A percentile compares a stretch with the other conserved stretches of the same genome.
Conservation (phyloP, 2,797 vertebrate species). For the Squalus acanthias region DNA sequence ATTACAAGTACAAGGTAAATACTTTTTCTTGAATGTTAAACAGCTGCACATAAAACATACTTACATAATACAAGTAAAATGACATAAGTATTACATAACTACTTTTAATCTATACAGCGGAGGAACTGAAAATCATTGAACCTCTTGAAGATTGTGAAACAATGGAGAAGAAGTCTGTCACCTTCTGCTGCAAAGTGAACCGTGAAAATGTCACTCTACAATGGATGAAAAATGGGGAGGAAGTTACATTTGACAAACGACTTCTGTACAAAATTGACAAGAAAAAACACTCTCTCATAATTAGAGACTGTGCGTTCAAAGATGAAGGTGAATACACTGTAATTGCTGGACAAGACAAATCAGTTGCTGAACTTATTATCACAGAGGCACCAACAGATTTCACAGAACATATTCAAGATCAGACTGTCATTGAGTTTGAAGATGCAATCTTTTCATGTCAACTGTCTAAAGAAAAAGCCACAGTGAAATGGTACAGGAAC, state of each 20-base stretch:
- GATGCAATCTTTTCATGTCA: slow-evolving; percentile 86
- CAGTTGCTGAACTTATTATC: slow-evolving; percentile 86
- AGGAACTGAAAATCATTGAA: slow-evolving; percentile 82
- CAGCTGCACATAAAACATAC: neutral
- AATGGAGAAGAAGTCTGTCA: slow-evolving; percentile 88
- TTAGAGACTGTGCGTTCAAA: slow-evolving; percentile 84
- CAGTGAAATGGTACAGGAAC: slow-evolving; percentile 88
- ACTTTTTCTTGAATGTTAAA: neutral
- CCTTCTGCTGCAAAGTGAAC: slow-evolving; percentile 94
- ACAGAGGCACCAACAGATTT: slow-evolving; percentile 94
- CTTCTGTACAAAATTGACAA: slow-evolving; percentile 83
- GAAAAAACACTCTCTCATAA: slow-evolving; percentile 84
- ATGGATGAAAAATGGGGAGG: slow-evolving; percentile 86
- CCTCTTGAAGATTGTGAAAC: slow-evolving; percentile 92
- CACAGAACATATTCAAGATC: slow-evolving; percentile 76
- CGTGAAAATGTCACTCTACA: slow-evolving; percentile 76
- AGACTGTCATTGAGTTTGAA: slow-evolving; percentile 91
- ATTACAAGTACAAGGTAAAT: slow-evolving; percentile 78
- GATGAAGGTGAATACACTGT: slow-evolving; percentile 92
- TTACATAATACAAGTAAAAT: neutral
- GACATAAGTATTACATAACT: neutral
- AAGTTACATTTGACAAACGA: slow-evolving; percentile 74
- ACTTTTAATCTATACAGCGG: slow-evolving; percentile 64
- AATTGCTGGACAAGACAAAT: slow-evolving; percentile 77
- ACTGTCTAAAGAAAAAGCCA: slow-evolving; percentile 88